Evolutionary conservation across 2,797 vertebrate species (phyloP), one percentile per base, ranked within the genome.

Genomic region (Liparis tanakae): DNA sequence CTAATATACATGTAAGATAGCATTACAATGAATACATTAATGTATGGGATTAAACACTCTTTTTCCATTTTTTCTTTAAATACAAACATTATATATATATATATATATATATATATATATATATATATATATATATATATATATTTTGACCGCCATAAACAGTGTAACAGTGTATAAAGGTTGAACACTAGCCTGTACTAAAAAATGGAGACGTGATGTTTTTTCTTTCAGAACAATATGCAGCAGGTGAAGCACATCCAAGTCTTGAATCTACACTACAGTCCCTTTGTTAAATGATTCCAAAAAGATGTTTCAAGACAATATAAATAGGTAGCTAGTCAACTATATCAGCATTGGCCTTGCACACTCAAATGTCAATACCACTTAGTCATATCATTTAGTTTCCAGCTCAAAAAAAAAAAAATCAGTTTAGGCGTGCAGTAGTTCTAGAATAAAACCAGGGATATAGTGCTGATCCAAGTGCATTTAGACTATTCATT

Each of bases 191-290:
- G 25, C 25, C 25, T 30, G 25, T 30, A 30, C 25, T 30, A 30
- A 30, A 30, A 30, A 30, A 30, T 30, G 25, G 2, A 30, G 4
- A 30, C 25, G 25, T 30, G 25, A 4, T 30, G 25, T 30, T 48
- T 59, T 33, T 65, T 43, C 20, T 57, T 34, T 20, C 36, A 18
- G 30, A 61, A 43, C 57, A 70, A 12, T 44, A 25, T 22, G n/a
- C 15, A 25, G 65, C 14, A 69, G 46, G 14, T 36, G 25, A n/a
- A 57, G 34, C 33, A 56, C 2, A 9, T 59, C 12, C 14, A 20
- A 22, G 33, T 39, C n/a, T 25, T 51, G 37, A 67, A 67, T 22
- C 13, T 36, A 51, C 30, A 72, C 48, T 15, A 33, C 17, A 41
- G n/a, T 67, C 51, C 18, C 10, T 43, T 15, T 18, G 30, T 44